Evolutionary conservation across 1,140 invertebrate species (phyloP), one percentile per base, ranked within the genome.

Genomic region (Charaxes varanes): DNA sequence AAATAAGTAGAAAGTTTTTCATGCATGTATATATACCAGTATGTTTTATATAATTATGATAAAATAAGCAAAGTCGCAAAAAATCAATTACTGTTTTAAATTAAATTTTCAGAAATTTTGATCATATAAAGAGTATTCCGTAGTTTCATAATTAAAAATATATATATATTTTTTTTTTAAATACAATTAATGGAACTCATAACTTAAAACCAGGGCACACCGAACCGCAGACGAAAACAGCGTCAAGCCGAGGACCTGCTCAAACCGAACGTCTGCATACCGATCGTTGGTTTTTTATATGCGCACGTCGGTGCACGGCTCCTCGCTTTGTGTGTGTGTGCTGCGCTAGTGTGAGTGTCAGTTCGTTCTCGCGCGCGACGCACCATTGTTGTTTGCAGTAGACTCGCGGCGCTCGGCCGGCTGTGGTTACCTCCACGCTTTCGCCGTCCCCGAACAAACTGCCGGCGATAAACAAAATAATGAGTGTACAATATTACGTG

Each of bases 251-350:
- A 71, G 74, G 72, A 76, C 76, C 74, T 77, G 73, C 74, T 80
- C 74, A 74, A 76, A 83, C 72, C 74, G 69, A 80, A 80, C 74
- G 79, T 83, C 79, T 83, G 76, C 79, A 83, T 83, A 83, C 79
- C 79, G 73, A 83, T 82, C 78, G 76, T 69, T 69, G 62, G 74
- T 82, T 82, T 82, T 82, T 82, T 80, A 78, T 73, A 76, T 59
- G 63, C 63, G 65, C 53, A 54, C 53, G 64, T 71, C 66, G 61
- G 70, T 76, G 65, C 71, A 77, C 69, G 62, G 52, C 45, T 30
- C 4, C 4, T 15, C 21, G 14, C 31, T 21, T 33, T 51, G 55
- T 69, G 69, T 61, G 68, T 57, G 62, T 52, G 54, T 21, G 11
- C 11, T 26, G 40, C 14, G 24, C 16, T 8, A 24, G 71, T 77